Percentiles rank a stretch among this genome's conserved stretches.
Evolutionary conservation across 2,888 invertebrate genomes (phyloP).

Genomic region (Chydorus sphaericus): DNA sequence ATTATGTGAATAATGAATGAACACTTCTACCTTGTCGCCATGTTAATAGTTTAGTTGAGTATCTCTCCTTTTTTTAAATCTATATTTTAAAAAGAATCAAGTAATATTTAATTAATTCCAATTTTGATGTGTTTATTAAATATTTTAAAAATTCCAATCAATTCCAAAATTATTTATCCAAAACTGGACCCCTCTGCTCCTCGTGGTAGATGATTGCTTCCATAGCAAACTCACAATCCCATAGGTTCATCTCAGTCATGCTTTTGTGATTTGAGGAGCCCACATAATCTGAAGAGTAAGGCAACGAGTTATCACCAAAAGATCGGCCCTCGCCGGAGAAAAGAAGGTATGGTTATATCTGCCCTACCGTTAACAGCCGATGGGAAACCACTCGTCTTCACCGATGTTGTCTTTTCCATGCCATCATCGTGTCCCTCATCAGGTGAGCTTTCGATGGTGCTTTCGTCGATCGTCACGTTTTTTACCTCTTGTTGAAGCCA

Average conservation of each 20-base stretch:
- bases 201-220: slow-evolving; percentile 11
- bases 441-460: too few relatives aligned
- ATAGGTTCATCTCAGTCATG: background rate
- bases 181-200: slow-evolving; percentile 2
- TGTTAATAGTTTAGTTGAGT: too few relatives aligned
- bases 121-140: too few relatives aligned
- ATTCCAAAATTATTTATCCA: too few relatives aligned
- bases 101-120: too few relatives aligned
- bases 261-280: background rate
- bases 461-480: background rate
- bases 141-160: too few relatives aligned
- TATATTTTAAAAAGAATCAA: too few relatives aligned
- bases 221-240: slow-evolving; percentile 10
- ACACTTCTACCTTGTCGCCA: too few relatives aligned
- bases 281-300: background rate
- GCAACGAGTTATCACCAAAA: background rate
- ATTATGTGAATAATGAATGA: too few relatives aligned
- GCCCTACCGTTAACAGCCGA: background rate
- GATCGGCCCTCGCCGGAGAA: background rate
- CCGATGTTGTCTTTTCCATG: background rate
- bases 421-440: background rate
- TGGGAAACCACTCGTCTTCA: background rate
- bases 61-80: too few relatives aligned
- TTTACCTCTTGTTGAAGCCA: slow-evolving; percentile 27
- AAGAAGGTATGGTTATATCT: background rate